Evolutionary conservation across 2,113 vertebrate species (phyloP).

Genomic region (Thryonomys swinderianus): DNA sequence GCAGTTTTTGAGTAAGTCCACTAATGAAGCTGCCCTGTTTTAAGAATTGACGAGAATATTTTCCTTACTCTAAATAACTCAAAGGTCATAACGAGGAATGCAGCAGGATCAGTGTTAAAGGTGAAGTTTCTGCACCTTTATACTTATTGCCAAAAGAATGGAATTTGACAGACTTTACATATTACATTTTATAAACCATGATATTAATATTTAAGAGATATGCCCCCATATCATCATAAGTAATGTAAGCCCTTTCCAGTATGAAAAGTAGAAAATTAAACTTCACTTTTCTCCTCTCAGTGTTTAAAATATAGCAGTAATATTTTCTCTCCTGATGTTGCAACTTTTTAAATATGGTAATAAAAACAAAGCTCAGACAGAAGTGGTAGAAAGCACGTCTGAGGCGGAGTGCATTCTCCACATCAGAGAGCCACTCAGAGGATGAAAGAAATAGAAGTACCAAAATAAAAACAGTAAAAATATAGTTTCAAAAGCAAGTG

Average conservation of each 20-base stretch:
- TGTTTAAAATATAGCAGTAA: not conserved
- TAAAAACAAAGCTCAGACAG: not conserved
- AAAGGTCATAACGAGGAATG: not conserved
- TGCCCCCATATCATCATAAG: not conserved
- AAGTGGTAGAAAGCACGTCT: not conserved
- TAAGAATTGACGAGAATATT: not conserved
- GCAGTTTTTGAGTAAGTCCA: not conserved
- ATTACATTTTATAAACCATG: constrained; percentile 29
- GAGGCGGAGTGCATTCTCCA: not conserved
- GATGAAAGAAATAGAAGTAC: not conserved
- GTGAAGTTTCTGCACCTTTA: not conserved
- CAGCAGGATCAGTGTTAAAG: constrained; percentile 18
- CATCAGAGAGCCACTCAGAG: not conserved
- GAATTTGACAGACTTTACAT: not conserved
- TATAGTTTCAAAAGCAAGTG: not conserved
- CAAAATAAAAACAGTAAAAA: not conserved
- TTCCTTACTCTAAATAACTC: not conserved
- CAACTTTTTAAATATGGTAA: not conserved
- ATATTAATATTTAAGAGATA: constrained; percentile 4
- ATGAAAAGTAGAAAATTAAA: constrained; percentile 40
- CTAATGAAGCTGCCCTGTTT: not conserved
- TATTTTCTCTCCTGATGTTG: not conserved
- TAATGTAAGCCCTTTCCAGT: not conserved
- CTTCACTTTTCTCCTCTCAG: not conserved
- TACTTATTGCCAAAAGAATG: not conserved